phyloP scores from a whole-genome alignment of 2,113 vertebrate species.

The Cairina moschata region DNA sequence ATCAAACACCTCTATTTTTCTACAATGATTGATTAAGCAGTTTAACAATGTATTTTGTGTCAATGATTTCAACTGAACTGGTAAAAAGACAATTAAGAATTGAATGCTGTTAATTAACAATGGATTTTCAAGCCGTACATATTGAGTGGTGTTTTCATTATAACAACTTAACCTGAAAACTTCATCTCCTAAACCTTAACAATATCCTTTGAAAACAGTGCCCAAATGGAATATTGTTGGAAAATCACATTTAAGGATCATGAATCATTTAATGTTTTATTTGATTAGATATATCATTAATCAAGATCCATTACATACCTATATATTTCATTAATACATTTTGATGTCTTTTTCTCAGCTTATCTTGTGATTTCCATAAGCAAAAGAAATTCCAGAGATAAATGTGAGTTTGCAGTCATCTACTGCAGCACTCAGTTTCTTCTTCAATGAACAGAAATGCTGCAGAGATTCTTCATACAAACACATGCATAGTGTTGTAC shows the following conservation, averaged over 20 bases:
- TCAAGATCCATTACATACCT: not conserved
- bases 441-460: not conserved
- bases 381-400: not conserved
- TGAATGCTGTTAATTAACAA: constrained; percentile 74
- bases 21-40: constrained; percentile 77
- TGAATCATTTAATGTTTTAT: not conserved
- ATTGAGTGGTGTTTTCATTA: constrained; percentile 69
- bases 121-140: constrained; percentile 77
- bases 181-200: not conserved
- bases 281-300: not conserved
- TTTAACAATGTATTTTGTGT: constrained; percentile 82
- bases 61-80: constrained; percentile 70
- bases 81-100: constrained; percentile 69
- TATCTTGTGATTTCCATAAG: not conserved
- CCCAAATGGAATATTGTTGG: not conserved
- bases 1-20: constrained; percentile 85
- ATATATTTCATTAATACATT: not conserved
- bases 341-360: not conserved
- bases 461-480: not conserved
- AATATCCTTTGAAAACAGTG: not conserved
- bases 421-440: not conserved
- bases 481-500: not conserved
- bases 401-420: not conserved
- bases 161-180: not conserved
- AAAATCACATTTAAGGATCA: not conserved